These are phyloP conservation scores for Chironomus riparius DNA, from an alignment of 2,888 invertebrate genomes.

Conservation along the genomic window DNA sequence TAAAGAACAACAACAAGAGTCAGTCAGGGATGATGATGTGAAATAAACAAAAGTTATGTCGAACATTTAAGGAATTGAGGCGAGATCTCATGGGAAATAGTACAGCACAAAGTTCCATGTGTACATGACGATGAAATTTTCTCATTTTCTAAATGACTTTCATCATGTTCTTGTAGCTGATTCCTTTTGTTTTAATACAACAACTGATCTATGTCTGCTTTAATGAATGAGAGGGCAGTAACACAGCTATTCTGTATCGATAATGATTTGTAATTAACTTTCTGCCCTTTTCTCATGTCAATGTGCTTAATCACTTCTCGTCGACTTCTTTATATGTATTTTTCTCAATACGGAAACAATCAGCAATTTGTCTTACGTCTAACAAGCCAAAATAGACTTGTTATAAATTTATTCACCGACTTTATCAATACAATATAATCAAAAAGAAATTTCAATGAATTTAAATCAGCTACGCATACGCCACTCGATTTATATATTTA, in stretches of 20 bases:
- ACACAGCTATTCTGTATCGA: neutral
- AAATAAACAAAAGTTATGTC: constrained; percentile 1
- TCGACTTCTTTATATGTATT: too few species aligned
- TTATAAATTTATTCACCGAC: neutral
- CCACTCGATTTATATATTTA: neutral
- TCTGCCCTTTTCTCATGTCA: neutral
- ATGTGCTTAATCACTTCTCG: too few species aligned
- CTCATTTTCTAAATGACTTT: constrained; percentile 21
- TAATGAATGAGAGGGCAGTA: neutral
- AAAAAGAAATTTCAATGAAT: constrained; percentile 3
- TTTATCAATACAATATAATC: neutral
- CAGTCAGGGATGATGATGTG: neutral
- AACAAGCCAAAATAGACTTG: neutral
- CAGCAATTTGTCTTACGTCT: too few species aligned
- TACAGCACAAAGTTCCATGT: neutral
- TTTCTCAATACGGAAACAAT: too few species aligned
- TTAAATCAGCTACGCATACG: neutral
- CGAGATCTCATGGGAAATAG: constrained; percentile 6
- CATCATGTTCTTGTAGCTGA: neutral
- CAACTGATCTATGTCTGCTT: too few species aligned
- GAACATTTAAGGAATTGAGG: neutral
- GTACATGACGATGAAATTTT: neutral
- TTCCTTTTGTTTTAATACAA: neutral
- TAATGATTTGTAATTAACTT: constrained; percentile 13
- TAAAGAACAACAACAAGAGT: constrained; percentile 3